phyloP scores from a whole-genome alignment of 2,113 vertebrate species.

The Bos taurus region DNA sequence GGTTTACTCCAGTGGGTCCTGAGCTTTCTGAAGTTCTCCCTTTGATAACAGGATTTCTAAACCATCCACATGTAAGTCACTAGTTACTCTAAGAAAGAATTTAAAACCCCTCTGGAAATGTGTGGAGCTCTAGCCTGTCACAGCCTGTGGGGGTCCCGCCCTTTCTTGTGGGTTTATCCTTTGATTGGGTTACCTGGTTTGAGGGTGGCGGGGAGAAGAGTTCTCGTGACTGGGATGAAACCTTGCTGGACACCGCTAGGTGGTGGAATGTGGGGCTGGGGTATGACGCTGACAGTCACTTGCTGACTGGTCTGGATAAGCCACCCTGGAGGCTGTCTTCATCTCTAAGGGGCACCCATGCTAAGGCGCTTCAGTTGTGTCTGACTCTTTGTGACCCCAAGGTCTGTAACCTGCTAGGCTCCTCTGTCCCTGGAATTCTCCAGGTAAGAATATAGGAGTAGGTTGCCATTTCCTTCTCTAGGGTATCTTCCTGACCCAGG shows the following conservation, averaged over 20 bases:
- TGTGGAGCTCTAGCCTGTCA: neutral
- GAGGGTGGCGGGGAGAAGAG: fast-evolving
- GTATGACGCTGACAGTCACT: neutral
- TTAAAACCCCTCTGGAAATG: neutral
- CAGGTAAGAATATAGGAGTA: neutral
- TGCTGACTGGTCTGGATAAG: neutral
- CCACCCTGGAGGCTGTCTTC: neutral
- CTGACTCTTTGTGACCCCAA: neutral
- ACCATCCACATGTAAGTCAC: neutral
- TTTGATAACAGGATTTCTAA: neutral
- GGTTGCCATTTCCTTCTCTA: neutral
- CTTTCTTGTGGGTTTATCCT: neutral
- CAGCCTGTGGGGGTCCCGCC: neutral
- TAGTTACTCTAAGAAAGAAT: neutral
- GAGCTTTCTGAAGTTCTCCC: neutral
- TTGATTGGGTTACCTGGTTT: neutral
- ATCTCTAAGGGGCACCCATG: neutral
- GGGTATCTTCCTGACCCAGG: neutral
- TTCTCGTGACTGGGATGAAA: neutral
- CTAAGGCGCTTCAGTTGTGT: neutral
- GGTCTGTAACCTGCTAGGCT: neutral
- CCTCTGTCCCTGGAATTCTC: neutral
- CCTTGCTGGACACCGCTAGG: neutral
- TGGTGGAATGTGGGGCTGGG: neutral
- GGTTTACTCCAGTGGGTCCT: neutral